Evolutionary conservation across 2,113 vertebrate genomes (phyloP).

Genomic region (Dasyprocta punctata): DNA sequence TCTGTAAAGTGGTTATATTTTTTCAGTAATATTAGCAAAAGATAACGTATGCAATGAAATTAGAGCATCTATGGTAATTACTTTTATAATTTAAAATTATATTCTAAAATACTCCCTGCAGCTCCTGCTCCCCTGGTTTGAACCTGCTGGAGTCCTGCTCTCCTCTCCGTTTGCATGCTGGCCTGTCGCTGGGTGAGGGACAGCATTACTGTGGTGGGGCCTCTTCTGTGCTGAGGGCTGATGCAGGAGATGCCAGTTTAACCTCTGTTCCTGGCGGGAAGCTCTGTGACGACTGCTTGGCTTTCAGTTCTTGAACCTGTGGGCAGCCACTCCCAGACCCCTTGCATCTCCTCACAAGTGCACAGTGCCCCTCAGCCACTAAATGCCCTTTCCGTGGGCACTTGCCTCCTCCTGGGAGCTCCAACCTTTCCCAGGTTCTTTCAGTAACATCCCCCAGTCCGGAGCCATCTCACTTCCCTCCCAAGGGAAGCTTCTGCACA

Average conservation of each 20-base stretch:
- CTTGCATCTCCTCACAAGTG: neutral
- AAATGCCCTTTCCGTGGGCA: neutral
- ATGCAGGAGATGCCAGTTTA: neutral
- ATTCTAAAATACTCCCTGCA: neutral
- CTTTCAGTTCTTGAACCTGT: neutral
- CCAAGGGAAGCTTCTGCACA: neutral
- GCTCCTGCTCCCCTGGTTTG: neutral
- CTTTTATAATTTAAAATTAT: slow-evolving; percentile 42
- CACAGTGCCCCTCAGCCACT: neutral
- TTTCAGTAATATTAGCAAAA: slow-evolving; percentile 35
- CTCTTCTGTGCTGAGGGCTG: neutral
- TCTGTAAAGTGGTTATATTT: slow-evolving; percentile 40
- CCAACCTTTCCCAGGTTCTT: neutral
- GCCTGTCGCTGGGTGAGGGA: neutral
- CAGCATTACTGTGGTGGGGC: neutral
- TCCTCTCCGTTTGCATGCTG: neutral
- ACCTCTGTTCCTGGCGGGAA: neutral
- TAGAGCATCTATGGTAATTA: neutral
- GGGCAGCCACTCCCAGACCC: neutral
- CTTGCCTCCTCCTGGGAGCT: neutral
- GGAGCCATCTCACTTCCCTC: neutral
- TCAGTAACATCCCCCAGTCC: neutral
- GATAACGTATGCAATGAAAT: neutral
- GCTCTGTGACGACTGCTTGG: neutral
- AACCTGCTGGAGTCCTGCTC: neutral